Base-by-base conservation (phyloP, 1,140 invertebrate species). In the Aphaenogaster rudis region DNA sequence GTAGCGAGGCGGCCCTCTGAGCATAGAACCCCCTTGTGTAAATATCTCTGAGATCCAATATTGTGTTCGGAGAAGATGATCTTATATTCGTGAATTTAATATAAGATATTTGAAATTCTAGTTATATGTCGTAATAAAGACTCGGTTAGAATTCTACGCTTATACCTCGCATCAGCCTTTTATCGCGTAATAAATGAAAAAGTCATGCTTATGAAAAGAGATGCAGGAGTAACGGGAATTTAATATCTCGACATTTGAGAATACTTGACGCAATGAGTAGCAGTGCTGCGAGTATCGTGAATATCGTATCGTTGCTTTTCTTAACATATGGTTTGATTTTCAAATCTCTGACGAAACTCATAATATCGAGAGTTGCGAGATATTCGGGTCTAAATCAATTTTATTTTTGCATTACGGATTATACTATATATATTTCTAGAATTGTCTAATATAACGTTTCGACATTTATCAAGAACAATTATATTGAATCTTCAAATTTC, bases 31-130 rank as follows among this genome's bases (percentile, higher is more conserved):
- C 78, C 33, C 78, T 80, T 80, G 78, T 67, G 78, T 80, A 80
- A 80, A 69, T 80, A 80, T 80, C 78, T 69, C 33, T 17, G 33
- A 69, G 63, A 80, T 80, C 78, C 78, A 80, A 80, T 80, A 80
- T 80, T 80, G 78, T 67, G 42, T 69, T 80, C 63, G 33, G 9
- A 21, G n/a, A 54, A 64, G 45, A 80, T 80, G 33, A 80, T 67
- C 63, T 80, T 39, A 78, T 67, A 54, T 80, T 67, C n/a, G 63
- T 21, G 48, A 42, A 54, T 54, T 80, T 67, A 67, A 80, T 80
- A 80, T 80, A 42, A 13, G 50, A 80, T 54, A 67, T 67, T 80
- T 80, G 48, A 67, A 67, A 80, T 80, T 52, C 28, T 42, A n/a
- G n/a, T 52, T 48, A 42, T 59, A 64, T 39, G n/a, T 45, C n/a